These are phyloP conservation scores for Oithona nana DNA, from an alignment of 2,888 invertebrate species.

Conservation along the genomic window DNA sequence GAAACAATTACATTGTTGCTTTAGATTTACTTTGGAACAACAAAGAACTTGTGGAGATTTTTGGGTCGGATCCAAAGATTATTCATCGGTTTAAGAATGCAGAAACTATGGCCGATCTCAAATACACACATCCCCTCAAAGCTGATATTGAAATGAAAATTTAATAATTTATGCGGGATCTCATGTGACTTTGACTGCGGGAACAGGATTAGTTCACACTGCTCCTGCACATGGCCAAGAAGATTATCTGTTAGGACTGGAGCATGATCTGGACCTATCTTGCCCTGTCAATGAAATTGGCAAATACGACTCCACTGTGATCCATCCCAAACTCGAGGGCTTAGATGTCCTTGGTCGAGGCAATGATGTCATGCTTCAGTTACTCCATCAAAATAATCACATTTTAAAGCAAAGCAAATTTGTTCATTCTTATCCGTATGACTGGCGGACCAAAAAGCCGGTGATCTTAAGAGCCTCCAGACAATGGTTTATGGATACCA, in stretches of 20 bases:
- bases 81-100: too few relatives aligned
- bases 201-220: constrained; percentile 89
- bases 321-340: constrained; percentile 41
- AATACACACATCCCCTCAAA: constrained; percentile 53
- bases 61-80: background rate
- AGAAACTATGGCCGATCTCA: constrained; percentile 32
- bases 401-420: constrained; percentile 43
- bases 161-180: constrained; percentile 48
- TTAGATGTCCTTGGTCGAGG: constrained; percentile 52
- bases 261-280: constrained; percentile 47
- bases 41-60: background rate
- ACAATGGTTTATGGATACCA: constrained; percentile 94
- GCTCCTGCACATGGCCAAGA: constrained; percentile 94
- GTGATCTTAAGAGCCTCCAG: constrained; percentile 73
- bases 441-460: constrained; percentile 91
- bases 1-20: constrained; percentile 16
- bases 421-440: constrained; percentile 83
- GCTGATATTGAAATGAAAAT: constrained; percentile 25
- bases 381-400: constrained; percentile 27
- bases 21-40: constrained; percentile 2
- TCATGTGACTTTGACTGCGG: constrained; percentile 62
- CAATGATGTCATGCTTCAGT: constrained; percentile 39
- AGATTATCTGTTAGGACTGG: constrained; percentile 64
- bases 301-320: constrained; percentile 42
- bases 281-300: constrained; percentile 62